Base-by-base conservation (phyloP, 2,113 vertebrate genomes). In the Falcunculus frontatus region DNA sequence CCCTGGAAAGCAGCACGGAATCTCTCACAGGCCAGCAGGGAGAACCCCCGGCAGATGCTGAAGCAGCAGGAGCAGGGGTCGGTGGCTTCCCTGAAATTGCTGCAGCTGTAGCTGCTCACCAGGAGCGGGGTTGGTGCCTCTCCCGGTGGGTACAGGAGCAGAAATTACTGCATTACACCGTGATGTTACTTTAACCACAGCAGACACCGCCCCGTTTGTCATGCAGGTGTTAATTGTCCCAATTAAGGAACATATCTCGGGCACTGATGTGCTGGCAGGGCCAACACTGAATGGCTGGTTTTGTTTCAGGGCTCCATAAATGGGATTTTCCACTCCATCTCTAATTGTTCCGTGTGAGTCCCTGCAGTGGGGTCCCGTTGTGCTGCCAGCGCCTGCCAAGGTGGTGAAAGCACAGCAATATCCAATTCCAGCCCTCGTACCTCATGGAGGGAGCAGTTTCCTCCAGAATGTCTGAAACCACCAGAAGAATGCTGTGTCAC, bases 321-420 rank as follows among this genome's bases (percentile, higher is more conserved):
- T 0, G 44, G 44, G 35, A 32, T 76, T 67, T 59, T 7, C 35
- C 72, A 3, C 52, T 35, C 35, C 16, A 5, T 30, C 62, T 9
- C 0, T 21, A 3, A 32, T 13, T 23, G 60, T 8, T 16, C 3
- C 2, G 16, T 7, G 52, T 4, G 32, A 20, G 16, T 1, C n/a
- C 35, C 70, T 2, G 1, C 35, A 3, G 30, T 3, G 35, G n/a
- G 42, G 9, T 20, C 60, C 62, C 29, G 26, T 2, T 3, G 44
- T 26, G 72, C 83, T 35, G 70, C 35, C 52, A 13, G 52, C 1
- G 16, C n/a, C 42, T 39, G 64, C 42, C 32, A 1, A 7, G 32
- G 32, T 12, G 42, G 3, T 13, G 62, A 11, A 25, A 2, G 60
- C 1, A 5, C 21, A 39, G 50, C 14, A 4, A 9, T 6, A 19